Evolutionary conservation across 2,888 invertebrate species (phyloP).

Genomic region (Frankliniella fusca): DNA sequence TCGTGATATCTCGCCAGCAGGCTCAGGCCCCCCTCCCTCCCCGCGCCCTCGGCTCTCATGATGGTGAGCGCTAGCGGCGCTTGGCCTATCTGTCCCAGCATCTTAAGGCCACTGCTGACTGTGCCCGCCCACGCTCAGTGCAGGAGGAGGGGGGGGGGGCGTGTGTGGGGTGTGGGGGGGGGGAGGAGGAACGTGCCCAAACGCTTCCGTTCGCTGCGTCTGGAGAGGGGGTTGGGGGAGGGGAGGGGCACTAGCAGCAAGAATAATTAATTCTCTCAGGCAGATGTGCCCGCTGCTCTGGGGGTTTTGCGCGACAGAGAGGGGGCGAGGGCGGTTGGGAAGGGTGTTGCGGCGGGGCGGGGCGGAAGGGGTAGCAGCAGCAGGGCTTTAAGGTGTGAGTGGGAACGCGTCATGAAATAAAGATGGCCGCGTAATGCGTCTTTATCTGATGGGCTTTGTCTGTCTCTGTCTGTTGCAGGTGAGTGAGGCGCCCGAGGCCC

Average conservation of each 20-base stretch:
- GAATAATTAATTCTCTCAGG: conserved; percentile 17
- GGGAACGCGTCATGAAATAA: neutral
- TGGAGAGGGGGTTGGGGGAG: neutral
- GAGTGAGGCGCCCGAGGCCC: neutral
- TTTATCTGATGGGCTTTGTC: neutral
- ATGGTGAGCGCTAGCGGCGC: conserved; percentile 14
- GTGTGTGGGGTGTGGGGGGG: neutral
- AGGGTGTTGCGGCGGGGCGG: too few species aligned
- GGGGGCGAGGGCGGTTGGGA: too few species aligned
- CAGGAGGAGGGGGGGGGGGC: neutral
- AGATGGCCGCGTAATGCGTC: neutral
- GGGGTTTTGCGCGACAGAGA: too few species aligned
- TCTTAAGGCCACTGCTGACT: conserved; percentile 38
- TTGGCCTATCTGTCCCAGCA: conserved; percentile 9
- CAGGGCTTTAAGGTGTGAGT: neutral
- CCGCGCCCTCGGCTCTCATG: neutral
- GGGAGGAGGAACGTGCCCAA: neutral
- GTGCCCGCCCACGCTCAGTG: conserved; percentile 38
- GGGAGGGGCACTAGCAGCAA: neutral
- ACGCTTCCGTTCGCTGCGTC: neutral
- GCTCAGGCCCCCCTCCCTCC: neutral
- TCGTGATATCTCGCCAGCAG: neutral
- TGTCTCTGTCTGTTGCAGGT: neutral
- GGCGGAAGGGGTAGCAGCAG: too few species aligned
- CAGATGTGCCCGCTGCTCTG: neutral